Base-by-base conservation (phyloP, 1,140 invertebrate species). In the Berghia stephanieae region DNA sequence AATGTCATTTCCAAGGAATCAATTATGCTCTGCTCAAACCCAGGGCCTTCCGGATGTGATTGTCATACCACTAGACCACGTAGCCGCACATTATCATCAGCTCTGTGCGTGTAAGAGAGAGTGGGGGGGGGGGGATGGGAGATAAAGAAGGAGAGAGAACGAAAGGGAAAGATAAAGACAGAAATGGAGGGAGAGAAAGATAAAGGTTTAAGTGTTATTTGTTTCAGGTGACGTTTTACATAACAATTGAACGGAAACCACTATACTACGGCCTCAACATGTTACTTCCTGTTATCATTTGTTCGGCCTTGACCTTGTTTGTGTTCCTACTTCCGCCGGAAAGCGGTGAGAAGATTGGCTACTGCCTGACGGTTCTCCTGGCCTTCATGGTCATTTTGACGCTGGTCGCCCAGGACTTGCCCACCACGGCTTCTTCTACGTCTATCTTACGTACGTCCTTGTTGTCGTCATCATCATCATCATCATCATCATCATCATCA, bases 311-410 rank as follows among this genome's bases (percentile, higher is more conserved):
- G 42, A 83, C 63, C 38, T 52, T 72, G 5, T 6, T 83, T 27
- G 74, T 70, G 5, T 84, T 84, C 70, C 27, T 84, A 21, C 52
- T 84, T 27, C 83, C 83, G 34, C 36, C 70, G 21, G 83, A 84
- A 13, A 79, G 78, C 18, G 83, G 83, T 24, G 83, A 84, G 69
- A 83, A 81, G 71, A 78, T 84, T 18, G 71, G 78, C 40, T 83
- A 80, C 72, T 76, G 72, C 13, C 34, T 84, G 52, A 83, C 81
- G 16, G 77, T 78, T 16, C 70, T 84, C 3, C 77, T 84, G 31
- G 80, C 81, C 1, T 73, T 78, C 27, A 81, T 81, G 44, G 81
- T 84, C 36, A 75, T 84, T n/a, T 31, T 84, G 60, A 83, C 78
- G 18, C 60, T 84, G 8, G 67, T 84, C 4, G 71, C 78, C 10